Conservation (phyloP, 23 tunicate species). For the Trididemnum clinides region DNA sequence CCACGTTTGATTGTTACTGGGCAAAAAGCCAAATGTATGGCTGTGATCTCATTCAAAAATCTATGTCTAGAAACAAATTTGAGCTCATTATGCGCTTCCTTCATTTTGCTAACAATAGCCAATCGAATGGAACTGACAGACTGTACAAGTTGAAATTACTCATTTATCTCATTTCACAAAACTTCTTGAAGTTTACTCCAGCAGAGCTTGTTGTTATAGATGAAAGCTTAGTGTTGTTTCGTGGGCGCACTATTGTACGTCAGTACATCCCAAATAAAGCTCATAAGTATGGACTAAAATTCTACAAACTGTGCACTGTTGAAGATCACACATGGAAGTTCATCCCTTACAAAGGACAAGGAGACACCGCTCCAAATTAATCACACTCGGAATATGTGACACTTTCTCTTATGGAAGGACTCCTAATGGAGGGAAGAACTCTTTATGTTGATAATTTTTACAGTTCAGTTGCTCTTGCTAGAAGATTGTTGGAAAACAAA, state of each 20-base stretch:
- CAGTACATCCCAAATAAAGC: not conserved
- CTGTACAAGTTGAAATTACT: not conserved
- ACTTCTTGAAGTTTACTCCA: not conserved
- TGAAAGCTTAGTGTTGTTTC: not conserved
- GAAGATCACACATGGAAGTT: not conserved
- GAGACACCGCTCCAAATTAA: not conserved
- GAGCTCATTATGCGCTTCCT: not conserved
- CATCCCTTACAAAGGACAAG: not conserved
- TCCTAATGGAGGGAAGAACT: not conserved
- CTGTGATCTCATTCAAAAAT: not conserved
- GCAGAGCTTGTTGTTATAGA: not conserved
- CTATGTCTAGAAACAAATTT: not conserved
- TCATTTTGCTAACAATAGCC: not conserved
- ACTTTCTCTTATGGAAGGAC: not conserved
- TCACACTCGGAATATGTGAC: not conserved
- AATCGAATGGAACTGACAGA: not conserved
- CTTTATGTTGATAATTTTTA: not conserved
- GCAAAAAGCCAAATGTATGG: not conserved
- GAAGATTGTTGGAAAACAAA: not conserved
- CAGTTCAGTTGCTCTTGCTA: not conserved
- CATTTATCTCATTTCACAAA: not conserved
- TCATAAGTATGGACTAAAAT: not conserved
- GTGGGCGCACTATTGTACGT: not conserved
- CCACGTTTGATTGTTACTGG: not conserved
- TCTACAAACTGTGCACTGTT: not conserved